These are phyloP conservation scores for Triplophysa siluroides DNA, from an alignment of 2,113 vertebrate species.

Conservation along the genomic window DNA sequence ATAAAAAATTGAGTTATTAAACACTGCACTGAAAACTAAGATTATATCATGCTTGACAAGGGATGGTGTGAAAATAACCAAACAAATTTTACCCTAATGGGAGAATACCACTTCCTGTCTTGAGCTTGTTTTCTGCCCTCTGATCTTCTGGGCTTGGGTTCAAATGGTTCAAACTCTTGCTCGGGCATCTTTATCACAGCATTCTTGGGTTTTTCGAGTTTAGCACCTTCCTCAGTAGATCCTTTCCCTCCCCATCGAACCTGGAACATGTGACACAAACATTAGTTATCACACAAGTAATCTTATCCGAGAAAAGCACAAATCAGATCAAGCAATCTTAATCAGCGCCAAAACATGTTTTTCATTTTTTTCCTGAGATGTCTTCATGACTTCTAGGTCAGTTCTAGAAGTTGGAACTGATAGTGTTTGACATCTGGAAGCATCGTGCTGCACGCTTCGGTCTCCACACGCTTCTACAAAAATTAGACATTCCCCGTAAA, in stretches of 20 bases:
- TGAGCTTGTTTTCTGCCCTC: constrained; percentile 75
- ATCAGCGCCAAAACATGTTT: background rate
- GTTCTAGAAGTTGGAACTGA: background rate
- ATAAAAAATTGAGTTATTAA: constrained; percentile 24
- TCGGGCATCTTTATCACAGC: constrained; percentile 91
- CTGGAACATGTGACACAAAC: constrained; percentile 59
- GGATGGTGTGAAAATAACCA: background rate
- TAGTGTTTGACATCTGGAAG: too few relatives aligned
- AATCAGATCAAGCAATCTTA: background rate
- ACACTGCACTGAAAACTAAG: background rate
- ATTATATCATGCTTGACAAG: background rate
- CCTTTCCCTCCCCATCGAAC: constrained; percentile 92
- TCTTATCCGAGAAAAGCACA: background rate
- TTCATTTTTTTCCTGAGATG: background rate
- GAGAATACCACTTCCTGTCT: constrained; percentile 87
- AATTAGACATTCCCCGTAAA: too few relatives aligned
- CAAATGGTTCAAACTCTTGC: constrained; percentile 87
- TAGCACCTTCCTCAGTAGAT: constrained; percentile 90
- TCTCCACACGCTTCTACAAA: too few relatives aligned
- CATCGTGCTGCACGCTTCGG: too few relatives aligned
- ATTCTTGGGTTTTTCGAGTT: constrained; percentile 90
- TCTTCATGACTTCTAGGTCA: background rate
- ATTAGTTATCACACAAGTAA: too few relatives aligned
- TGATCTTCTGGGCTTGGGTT: constrained; percentile 84
- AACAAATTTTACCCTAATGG: constrained; percentile 77